A percentile compares a stretch with the other conserved stretches of the same genome.
Evolutionary conservation across 2,888 invertebrate genomes (phyloP).

Genomic region (Pegoplata infirma): DNA sequence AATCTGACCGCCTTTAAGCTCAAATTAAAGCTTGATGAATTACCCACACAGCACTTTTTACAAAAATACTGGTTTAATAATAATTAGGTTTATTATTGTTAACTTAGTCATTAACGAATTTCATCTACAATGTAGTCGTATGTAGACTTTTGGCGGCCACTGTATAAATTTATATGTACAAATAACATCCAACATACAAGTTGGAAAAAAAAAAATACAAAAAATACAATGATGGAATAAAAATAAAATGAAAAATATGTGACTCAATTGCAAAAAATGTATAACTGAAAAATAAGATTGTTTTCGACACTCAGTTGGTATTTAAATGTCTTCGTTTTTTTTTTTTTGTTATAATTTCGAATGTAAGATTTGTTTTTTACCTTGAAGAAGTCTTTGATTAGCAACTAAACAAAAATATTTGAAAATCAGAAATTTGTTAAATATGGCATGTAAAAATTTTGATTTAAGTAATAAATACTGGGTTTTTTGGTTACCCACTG

Average conservation of each 20-base stretch:
- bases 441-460: too few species aligned
- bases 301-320: slow-evolving; percentile 51
- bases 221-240: slow-evolving; percentile 34
- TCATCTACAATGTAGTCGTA: too few species aligned
- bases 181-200: slow-evolving; percentile 16
- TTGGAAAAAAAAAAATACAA: slow-evolving; percentile 6
- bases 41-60: too few species aligned
- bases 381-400: background rate
- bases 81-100: too few species aligned
- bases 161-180: slow-evolving; percentile 4
- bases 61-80: too few species aligned
- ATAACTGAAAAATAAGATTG: slow-evolving; percentile 39
- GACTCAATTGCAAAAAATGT: slow-evolving; percentile 43
- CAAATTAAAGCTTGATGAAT: too few species aligned
- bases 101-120: too few species aligned
- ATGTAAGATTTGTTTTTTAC: background rate
- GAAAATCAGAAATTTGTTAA: too few species aligned
- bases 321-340: slow-evolving; percentile 33
- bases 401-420: background rate
- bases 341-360: slow-evolving; percentile 9
- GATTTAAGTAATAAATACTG: too few species aligned
- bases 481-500: too few species aligned
- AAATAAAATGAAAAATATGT: slow-evolving; percentile 40
- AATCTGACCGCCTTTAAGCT: too few species aligned
- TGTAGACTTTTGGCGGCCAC: too few species aligned